phyloP scores from a whole-genome alignment of 2,113 vertebrate species.

The Sarotherodon lohbergeri region DNA sequence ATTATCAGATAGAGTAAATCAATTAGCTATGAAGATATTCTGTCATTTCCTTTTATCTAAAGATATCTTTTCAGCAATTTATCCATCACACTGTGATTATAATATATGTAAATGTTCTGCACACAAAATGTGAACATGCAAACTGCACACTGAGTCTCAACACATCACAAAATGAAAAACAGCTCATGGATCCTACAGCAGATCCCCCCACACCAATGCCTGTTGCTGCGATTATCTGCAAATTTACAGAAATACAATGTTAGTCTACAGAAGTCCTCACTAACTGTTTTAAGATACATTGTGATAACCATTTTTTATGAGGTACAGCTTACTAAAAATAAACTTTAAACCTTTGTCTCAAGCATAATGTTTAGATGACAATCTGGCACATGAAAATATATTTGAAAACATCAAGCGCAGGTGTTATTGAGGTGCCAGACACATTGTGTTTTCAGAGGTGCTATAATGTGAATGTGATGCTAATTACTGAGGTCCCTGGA shows the following conservation, averaged over 20 bases:
- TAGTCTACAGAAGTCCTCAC: background rate
- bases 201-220: background rate
- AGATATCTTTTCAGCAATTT: background rate
- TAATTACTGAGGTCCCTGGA: conserved; percentile 54
- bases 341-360: background rate
- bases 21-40: background rate
- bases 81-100: background rate
- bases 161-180: background rate
- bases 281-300: background rate
- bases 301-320: background rate
- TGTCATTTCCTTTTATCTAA: background rate
- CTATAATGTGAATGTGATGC: background rate
- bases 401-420: background rate
- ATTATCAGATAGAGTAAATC: background rate
- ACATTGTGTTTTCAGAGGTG: background rate
- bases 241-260: background rate
- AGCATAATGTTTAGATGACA: background rate
- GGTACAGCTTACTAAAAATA: background rate
- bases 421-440: background rate
- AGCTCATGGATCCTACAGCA: background rate
- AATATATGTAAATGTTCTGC: background rate
- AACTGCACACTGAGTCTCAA: background rate
- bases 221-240: background rate
- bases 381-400: background rate
- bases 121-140: background rate